Base-by-base conservation (phyloP, 2,888 invertebrate species). In the Crepidodera aurea region DNA sequence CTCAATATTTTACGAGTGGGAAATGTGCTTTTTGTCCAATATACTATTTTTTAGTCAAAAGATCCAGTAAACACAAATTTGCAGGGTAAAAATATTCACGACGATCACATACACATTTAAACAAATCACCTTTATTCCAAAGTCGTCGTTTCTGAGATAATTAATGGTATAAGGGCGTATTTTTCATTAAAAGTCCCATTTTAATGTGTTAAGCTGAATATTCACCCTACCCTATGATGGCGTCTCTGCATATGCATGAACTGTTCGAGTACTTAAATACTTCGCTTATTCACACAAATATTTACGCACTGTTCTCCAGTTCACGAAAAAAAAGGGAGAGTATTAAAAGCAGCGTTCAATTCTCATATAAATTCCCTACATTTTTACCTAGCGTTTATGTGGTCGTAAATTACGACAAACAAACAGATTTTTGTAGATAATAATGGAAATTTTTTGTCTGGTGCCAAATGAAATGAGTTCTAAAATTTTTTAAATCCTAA, bases 161-260 rank as follows among this genome's bases (percentile, higher is more conserved):
- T 32, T 32, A 32, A 32, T 32, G 42, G 18, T 40, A 40, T 10
- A 1, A 42, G 18, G 10, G 4, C 18, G 6, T 8, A 32, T 32
- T 32, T 32, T 32, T 32, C 32, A 32, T 32, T 8, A 8, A 32
- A 32, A 32, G 4, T n/a, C 4, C 32, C 32, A 32, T 8, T 32
- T 32, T 42, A 42, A 42, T 19, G 42, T 42, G 42, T 42, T 19
- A n/a, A 42, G 42, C 8, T 16, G 42, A 42, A 42, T 42, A 42
- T 16, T 18, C 42, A 16, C 42, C 18, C 42, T 16, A 32, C 2
- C 10, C 32, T 6, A 22, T 6, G 22, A 22, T 32, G 32, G 12
- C 10, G 19, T 42, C 15, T 18, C 19, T 42, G 42, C 42, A 42
- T 42, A 42, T 42, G 42, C 42, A 42, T 42, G 42, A 42, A 16